These are phyloP conservation scores for Cathartes aura DNA, from an alignment of 2,113 vertebrate species.

Conservation along the genomic window DNA sequence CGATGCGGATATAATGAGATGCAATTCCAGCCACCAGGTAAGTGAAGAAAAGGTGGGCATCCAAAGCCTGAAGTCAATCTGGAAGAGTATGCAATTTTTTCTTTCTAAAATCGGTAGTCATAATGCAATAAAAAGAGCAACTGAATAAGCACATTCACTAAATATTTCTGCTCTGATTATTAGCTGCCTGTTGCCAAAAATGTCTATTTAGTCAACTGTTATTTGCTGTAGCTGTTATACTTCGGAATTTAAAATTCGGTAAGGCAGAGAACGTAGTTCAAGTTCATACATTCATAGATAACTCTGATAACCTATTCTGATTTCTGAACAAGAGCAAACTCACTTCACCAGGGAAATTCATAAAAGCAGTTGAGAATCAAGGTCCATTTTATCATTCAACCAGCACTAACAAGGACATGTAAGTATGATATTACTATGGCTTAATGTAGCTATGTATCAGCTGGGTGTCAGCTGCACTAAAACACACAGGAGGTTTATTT, in stretches of 20 bases:
- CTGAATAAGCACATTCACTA: neutral
- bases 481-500: neutral
- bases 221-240: neutral
- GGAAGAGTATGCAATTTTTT: neutral
- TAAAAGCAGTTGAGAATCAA: neutral
- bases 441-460: neutral
- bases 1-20: neutral
- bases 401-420: constrained; percentile 11
- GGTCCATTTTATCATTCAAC: neutral
- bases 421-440: neutral
- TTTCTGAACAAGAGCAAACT: neutral
- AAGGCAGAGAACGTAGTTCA: neutral
- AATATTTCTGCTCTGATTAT: neutral
- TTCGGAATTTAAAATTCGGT: neutral
- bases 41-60: neutral
- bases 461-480: neutral
- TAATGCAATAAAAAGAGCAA: neutral
- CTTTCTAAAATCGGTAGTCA: neutral
- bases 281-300: neutral
- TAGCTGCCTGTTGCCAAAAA: neutral
- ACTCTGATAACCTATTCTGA: neutral
- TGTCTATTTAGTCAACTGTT: neutral
- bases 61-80: neutral
- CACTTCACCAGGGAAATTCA: neutral
- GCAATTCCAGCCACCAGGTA: neutral